Conservation (phyloP, 2,797 vertebrate species). For the Rachycentron canadum region DNA sequence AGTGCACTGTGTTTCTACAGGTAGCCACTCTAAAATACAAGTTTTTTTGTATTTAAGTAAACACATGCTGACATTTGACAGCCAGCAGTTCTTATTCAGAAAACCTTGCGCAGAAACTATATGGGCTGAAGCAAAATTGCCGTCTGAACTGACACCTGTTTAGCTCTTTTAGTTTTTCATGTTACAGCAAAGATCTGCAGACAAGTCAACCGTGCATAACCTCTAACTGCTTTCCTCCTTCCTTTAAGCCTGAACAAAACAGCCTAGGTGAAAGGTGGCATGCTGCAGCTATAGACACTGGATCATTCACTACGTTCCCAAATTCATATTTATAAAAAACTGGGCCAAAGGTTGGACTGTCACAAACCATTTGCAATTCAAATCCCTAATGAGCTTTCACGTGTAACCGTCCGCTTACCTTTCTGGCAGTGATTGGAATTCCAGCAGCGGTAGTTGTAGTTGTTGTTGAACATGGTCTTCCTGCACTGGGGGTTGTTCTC, state of each 20-base stretch:
- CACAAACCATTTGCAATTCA: constrained; percentile 42
- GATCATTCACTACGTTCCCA: constrained; percentile 20
- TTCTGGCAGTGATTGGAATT: constrained; percentile 97
- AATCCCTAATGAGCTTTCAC: constrained; percentile 33
- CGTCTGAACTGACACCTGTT: constrained; percentile 9
- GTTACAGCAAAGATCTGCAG: constrained; percentile 31
- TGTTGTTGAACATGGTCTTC: constrained; percentile 94
- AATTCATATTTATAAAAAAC: constrained; percentile 33
- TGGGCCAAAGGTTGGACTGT: constrained; percentile 32
- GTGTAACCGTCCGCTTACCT: constrained; percentile 86
- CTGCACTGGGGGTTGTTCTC: constrained; percentile 91
- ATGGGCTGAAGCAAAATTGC: constrained; percentile 1
- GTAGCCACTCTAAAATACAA: constrained; percentile 3
- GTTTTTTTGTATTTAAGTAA: background rate
- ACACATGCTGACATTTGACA: constrained; percentile 22
- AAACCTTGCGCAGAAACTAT: constrained; percentile 6
- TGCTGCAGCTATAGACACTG: constrained; percentile 22
- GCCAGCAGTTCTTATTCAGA: constrained; percentile 1
- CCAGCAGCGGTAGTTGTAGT: constrained; percentile 98
- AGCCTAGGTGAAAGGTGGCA: constrained; percentile 30
- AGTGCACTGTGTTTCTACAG: background rate
- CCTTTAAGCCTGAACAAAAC: constrained; percentile 33
- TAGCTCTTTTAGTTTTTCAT: constrained; percentile 22
- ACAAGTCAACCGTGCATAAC: constrained; percentile 38
- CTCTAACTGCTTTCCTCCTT: constrained; percentile 2